phyloP scores from a whole-genome alignment of 1,140 invertebrate genomes.

The Bemisia tabaci region DNA sequence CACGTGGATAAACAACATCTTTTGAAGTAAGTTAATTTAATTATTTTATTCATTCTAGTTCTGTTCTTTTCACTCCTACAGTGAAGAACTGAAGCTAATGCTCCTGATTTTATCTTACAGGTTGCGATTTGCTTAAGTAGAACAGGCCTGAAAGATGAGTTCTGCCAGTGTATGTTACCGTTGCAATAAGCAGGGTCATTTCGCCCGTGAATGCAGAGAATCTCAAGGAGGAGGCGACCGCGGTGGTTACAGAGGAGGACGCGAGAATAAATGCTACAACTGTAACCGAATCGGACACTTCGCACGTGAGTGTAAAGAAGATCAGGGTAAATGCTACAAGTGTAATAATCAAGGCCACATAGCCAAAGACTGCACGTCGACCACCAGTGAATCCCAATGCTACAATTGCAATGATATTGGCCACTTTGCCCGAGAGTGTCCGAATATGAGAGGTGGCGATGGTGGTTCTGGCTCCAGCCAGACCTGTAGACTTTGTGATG shows the following conservation, averaged over 20 bases:
- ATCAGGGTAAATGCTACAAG: slow-evolving; percentile 66
- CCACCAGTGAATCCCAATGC: slow-evolving; percentile 12
- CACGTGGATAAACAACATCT: background rate
- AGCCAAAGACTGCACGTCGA: slow-evolving; percentile 75
- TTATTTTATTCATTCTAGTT: background rate
- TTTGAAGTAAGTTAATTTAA: background rate
- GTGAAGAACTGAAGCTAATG: background rate
- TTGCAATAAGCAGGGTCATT: slow-evolving; percentile 75
- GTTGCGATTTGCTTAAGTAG: background rate
- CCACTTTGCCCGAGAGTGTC: slow-evolving; percentile 16
- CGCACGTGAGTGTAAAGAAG: slow-evolving; percentile 80
- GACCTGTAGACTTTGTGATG: slow-evolving; percentile 15
- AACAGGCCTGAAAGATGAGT: slow-evolving; percentile 3
- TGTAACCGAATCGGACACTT: slow-evolving; percentile 89
- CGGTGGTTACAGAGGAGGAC: slow-evolving; percentile 30
- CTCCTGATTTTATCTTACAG: background rate
- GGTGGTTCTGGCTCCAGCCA: background rate
- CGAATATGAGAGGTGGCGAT: slow-evolving; percentile 12
- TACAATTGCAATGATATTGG: slow-evolving; percentile 26
- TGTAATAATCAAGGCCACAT: slow-evolving; percentile 75
- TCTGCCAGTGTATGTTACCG: slow-evolving; percentile 66
- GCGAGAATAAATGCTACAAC: slow-evolving; percentile 81
- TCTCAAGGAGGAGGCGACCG: slow-evolving; percentile 34
- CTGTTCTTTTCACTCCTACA: background rate
- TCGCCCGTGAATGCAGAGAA: slow-evolving; percentile 61